Evolutionary conservation across 2,888 invertebrate genomes (phyloP), one percentile per base, ranked within the genome.

Genomic region (Caenorhabditis imperialis): DNA sequence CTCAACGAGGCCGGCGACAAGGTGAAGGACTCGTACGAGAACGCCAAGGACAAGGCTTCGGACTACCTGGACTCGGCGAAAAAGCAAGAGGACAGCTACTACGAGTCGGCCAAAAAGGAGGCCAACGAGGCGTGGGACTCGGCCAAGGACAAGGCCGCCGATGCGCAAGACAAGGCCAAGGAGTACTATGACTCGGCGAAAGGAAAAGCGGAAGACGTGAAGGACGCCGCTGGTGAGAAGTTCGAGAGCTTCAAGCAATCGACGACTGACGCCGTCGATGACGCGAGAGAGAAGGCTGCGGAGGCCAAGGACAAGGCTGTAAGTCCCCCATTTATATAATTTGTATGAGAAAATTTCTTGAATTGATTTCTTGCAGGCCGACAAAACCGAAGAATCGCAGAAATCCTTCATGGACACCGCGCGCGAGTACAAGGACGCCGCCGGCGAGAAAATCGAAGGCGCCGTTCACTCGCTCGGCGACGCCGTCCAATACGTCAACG

Each of bases 401-500:
- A 51, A 72, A 22, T 50, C 71, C 18, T 50, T 72, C 37, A 38
- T 72, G 51, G 71, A 72, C n/a, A 44, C 47, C 3, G 72, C 58
- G 47, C 63, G 60, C 42, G 72, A 54, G 6, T 22, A 42, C 12
- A 60, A 58, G 40, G 47, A 72, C 22, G 23, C 40, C 1, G 58
- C 58, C 20, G 63, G 60, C 40, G 27, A 58, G 23, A 72, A 62
- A 23, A 16, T 72, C 35, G 71, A 72, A 33, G 22, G 63, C 33
- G 63, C 51, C 23, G 71, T 45, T 2, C 53, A 45, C 2, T 44
- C 63, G 2, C 40, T 63, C 23, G 45, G 47, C 12, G 72, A 65
- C 30, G 63, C 72, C 37, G 72, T 60, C 3, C 72, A 72, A 53
- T 62, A 72, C 60, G 63, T 72, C 47, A 72, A 72, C 40, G 72